Base-by-base conservation (phyloP, 1,140 invertebrate species). In the Diabrotica undecimpunctata region DNA sequence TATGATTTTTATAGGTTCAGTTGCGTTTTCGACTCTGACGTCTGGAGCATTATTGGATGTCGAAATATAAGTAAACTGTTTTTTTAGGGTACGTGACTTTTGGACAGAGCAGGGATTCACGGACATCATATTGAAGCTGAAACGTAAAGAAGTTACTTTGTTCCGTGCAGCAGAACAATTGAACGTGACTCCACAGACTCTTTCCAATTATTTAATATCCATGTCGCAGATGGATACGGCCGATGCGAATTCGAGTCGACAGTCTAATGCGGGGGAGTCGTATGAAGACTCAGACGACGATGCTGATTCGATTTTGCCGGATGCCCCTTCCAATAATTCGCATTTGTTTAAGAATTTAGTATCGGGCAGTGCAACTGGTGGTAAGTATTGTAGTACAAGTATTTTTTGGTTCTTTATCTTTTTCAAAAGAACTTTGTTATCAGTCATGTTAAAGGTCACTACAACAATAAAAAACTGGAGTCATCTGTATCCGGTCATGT, bases 51-150 rank as follows among this genome's bases (percentile, higher is more conserved):
- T n/a, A n/a, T n/a, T n/a, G n/a, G n/a, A 25, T 25, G 25, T 25
- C 25, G 25, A 25, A 25, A 25, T 25, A 25, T 2, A 25, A 25
- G 25, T 25, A 25, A 25, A 25, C 25, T 25, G 14, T 50, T 50
- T 7, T 71, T 68, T n/a, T 59, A 90, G 87, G 76, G 87, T 88
- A n/a, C 81, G 87, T 64, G 88, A 90, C 70, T 90, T 90, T 77
- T 91, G 88, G 88, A 85, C 85, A 36, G 87, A 89, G 69, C 88
- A 88, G 57, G 88, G 88, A 0, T 88, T 88, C 0, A 86, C 87
- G 0, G 89, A 90, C 60, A 84, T 90, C 5, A 73, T 91, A 56
- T 82, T 86, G 6, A 88, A 88, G 67, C 79, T 91, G 11, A 87
- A 89, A 74, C 79, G 87, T 6, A 89, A 89, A 68, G 88, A 90